A percentile compares a stretch with the other conserved stretches of the same genome.
Evolutionary conservation across 2,113 vertebrate species (phyloP).

Genomic region (Ancistrus triradiatus): DNA sequence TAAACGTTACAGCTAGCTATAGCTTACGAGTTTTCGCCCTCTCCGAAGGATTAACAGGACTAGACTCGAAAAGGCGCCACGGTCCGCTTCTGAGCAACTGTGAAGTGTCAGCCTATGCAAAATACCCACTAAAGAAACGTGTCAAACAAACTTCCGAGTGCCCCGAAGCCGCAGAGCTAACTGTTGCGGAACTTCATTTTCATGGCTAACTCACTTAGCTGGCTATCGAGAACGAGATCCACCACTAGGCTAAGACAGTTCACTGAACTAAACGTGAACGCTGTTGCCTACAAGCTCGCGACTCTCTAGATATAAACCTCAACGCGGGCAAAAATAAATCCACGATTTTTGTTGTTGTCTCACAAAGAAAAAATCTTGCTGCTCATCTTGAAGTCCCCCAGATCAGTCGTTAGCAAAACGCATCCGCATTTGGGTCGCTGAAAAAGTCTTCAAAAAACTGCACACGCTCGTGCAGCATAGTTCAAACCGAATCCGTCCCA

Average conservation of each 20-base stretch:
- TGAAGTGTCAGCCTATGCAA: background rate
- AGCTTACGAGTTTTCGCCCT: background rate
- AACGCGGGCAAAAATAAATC: background rate
- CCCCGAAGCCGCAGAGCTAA: conserved; percentile 25
- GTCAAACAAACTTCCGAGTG: background rate
- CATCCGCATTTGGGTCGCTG: conserved; percentile 47
- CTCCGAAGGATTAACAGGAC: no score
- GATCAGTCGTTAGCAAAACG: conserved; percentile 35
- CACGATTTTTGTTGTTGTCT: conserved; percentile 10
- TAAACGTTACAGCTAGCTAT: conserved; percentile 45
- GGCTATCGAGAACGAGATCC: conserved; percentile 10
- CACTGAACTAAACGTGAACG: conserved; percentile 1
- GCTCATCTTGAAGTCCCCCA: conserved; percentile 39
- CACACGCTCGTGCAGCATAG: conserved; percentile 27
- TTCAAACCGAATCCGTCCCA: conserved; percentile 21
- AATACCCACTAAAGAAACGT: background rate
- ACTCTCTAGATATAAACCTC: background rate
- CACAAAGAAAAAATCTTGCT: conserved; percentile 25
- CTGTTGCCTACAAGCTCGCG: background rate
- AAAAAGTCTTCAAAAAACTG: conserved; percentile 42
- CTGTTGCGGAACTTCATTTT: conserved; percentile 51
- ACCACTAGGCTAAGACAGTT: conserved; percentile 22
- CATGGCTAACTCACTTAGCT: conserved; percentile 28
- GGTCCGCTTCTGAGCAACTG: no score
- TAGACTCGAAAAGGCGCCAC: no score